Conservation (phyloP, 2,797 vertebrate species). For the Darevskia mixta region DNA sequence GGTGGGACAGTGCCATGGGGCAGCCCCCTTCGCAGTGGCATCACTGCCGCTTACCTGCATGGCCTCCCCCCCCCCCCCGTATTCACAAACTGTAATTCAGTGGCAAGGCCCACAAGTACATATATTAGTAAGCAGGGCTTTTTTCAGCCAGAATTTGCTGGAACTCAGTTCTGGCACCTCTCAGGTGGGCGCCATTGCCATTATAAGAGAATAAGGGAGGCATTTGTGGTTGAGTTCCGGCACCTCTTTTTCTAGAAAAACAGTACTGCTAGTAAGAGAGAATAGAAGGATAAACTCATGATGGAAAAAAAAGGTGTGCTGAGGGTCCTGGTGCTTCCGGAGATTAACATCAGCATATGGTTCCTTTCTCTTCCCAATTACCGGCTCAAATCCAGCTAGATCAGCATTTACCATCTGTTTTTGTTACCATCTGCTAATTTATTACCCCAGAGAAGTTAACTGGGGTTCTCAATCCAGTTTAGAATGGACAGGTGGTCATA, state of each 20-base stretch:
- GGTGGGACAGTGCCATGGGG: too few species aligned
- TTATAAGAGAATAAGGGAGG: too few species aligned
- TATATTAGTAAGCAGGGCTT: constrained; percentile 18
- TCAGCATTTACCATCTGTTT: constrained; percentile 55
- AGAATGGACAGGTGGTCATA: background rate
- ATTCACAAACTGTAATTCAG: background rate
- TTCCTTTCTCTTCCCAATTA: constrained; percentile 68
- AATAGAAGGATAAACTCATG: constrained; percentile 48
- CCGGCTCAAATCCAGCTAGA: constrained; percentile 66
- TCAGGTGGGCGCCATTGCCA: too few species aligned
- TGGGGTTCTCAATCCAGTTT: constrained; percentile 38
- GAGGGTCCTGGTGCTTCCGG: constrained; percentile 48
- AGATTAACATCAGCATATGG: constrained; percentile 69
- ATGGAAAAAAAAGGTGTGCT: constrained; percentile 53
- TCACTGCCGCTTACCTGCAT: too few species aligned
- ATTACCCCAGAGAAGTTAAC: constrained; percentile 53
- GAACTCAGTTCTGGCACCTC: too few species aligned
- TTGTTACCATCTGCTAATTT: constrained; percentile 63
- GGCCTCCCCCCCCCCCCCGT: background rate
- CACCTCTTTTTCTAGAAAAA: too few species aligned
- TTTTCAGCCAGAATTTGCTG: too few species aligned
- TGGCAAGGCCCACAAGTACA: background rate
- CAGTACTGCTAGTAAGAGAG: constrained; percentile 25
- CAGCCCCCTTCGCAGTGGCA: too few species aligned
- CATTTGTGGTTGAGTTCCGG: too few species aligned